Percentiles rank a stretch among this genome's conserved stretches.
Conservation (phyloP, 1,140 invertebrate species). For the Drosophila cardini region DNA sequence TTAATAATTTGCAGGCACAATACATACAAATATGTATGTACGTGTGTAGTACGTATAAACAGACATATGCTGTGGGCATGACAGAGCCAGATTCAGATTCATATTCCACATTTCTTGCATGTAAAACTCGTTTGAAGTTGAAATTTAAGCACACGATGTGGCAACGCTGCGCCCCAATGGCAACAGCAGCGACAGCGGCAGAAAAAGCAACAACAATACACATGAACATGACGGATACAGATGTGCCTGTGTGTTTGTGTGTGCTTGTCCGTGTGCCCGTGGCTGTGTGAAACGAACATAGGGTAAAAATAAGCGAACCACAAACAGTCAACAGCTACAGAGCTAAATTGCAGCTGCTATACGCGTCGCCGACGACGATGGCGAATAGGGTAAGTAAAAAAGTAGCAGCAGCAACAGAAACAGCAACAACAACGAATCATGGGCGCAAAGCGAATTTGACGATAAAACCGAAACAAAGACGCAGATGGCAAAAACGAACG, state of each 20-base stretch:
- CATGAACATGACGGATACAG: constrained; percentile 53
- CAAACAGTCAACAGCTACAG: constrained; percentile 63
- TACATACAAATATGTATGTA: neutral
- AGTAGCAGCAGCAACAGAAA: constrained; percentile 53
- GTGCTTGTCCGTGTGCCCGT: neutral
- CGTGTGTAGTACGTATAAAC: neutral
- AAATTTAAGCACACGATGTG: constrained; percentile 35
- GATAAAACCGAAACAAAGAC: constrained; percentile 56
- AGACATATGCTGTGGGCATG: constrained; percentile 20
- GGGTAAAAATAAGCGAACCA: constrained; percentile 76
- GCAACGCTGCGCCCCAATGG: constrained; percentile 38
- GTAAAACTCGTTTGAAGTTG: constrained; percentile 55
- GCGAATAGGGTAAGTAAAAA: constrained; percentile 71
- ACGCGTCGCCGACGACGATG: constrained; percentile 57
- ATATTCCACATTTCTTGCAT: constrained; percentile 41
- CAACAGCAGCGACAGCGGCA: constrained; percentile 14
- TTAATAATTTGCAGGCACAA: constrained; percentile 35
- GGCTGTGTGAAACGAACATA: constrained; percentile 45
- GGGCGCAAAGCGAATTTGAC: constrained; percentile 53
- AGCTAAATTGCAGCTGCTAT: constrained; percentile 77
- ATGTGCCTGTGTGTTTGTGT: constrained; percentile 23
- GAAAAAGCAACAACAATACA: constrained; percentile 16
- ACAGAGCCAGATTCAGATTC: constrained; percentile 32
- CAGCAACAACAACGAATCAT: constrained; percentile 66
- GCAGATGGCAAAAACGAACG: constrained; percentile 59